These are phyloP conservation scores for Ditylenchus dipsaci DNA, from an alignment of 1,140 invertebrate genomes.

Conservation along the genomic window DNA sequence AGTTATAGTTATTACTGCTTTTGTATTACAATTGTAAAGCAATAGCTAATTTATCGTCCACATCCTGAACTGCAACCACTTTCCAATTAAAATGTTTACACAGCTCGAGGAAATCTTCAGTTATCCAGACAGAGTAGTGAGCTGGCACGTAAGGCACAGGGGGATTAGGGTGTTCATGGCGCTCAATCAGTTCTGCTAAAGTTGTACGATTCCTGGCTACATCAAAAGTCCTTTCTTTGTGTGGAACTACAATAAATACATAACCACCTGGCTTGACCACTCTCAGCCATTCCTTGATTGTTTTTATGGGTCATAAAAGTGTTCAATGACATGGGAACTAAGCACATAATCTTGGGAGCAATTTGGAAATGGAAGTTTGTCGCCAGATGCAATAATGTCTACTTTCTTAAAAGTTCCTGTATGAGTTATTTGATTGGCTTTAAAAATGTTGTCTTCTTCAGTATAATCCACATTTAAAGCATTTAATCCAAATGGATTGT, in stretches of 20 bases:
- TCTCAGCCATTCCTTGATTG: slow-evolving; percentile 17
- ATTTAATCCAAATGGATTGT: slow-evolving; percentile 13
- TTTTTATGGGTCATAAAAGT: slow-evolving; percentile 25
- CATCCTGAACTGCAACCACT: slow-evolving; percentile 4
- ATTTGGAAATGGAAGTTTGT: slow-evolving; percentile 10
- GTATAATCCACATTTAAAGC: slow-evolving; percentile 19
- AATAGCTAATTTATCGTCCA: slow-evolving; percentile 17
- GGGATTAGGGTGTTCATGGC: slow-evolving; percentile 4
- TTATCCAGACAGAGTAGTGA: slow-evolving; percentile 18
- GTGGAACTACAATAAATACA: slow-evolving; percentile 13
- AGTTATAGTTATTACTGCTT: neutral
- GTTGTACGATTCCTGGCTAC: slow-evolving; percentile 2
- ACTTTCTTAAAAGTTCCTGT: neutral
- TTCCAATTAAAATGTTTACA: slow-evolving; percentile 13
- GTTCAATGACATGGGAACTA: slow-evolving; percentile 20
- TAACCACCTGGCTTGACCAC: slow-evolving; percentile 13
- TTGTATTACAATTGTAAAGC: slow-evolving; percentile 16
- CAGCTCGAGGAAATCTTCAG: slow-evolving; percentile 21
- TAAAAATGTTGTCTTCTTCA: neutral
- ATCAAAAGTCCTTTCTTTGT: slow-evolving; percentile 14
- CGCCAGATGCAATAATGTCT: neutral
- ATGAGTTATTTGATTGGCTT: neutral
- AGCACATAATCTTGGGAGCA: slow-evolving; percentile 18
- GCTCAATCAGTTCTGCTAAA: slow-evolving; percentile 13
- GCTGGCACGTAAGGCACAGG: neutral